Conservation (phyloP, 2,888 invertebrate genomes). For the Apotomis betuletana region DNA sequence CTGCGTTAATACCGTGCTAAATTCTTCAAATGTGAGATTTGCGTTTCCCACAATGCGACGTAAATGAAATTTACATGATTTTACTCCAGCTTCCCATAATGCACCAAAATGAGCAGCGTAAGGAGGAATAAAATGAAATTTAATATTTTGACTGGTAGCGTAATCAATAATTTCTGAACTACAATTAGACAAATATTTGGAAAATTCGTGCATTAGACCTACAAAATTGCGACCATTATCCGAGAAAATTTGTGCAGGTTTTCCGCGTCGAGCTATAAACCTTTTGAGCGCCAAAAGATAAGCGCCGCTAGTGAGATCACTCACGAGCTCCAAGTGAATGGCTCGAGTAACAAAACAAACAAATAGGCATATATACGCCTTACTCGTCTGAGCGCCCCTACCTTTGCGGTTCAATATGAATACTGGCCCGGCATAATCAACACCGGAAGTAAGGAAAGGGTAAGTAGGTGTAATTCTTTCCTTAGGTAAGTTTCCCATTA, state of each 20-base stretch:
- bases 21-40: background rate
- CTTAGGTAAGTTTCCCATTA: constrained; percentile 46
- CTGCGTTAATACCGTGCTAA: constrained; percentile 28
- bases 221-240: constrained; percentile 47
- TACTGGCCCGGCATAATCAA: constrained; percentile 49
- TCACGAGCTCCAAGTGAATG: constrained; percentile 44
- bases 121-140: background rate
- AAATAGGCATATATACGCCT: constrained; percentile 48
- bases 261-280: constrained; percentile 47
- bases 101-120: constrained; percentile 21
- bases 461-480: constrained; percentile 43
- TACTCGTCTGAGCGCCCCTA: constrained; percentile 43
- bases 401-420: constrained; percentile 45
- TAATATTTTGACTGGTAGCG: background rate
- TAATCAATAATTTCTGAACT: constrained; percentile 2
- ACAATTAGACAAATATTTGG: constrained; percentile 38
- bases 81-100: constrained; percentile 13
- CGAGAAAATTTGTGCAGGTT: constrained; percentile 46
- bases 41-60: constrained; percentile 21
- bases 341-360: constrained; percentile 43
- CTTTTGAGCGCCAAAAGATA: constrained; percentile 46
- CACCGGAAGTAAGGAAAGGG: constrained; percentile 46
- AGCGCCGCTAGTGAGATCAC: constrained; percentile 42
- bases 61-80: constrained; percentile 8
- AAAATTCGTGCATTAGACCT: constrained; percentile 43